phyloP scores from a whole-genome alignment of 1,140 invertebrate species.

The Calosoma granatense region DNA sequence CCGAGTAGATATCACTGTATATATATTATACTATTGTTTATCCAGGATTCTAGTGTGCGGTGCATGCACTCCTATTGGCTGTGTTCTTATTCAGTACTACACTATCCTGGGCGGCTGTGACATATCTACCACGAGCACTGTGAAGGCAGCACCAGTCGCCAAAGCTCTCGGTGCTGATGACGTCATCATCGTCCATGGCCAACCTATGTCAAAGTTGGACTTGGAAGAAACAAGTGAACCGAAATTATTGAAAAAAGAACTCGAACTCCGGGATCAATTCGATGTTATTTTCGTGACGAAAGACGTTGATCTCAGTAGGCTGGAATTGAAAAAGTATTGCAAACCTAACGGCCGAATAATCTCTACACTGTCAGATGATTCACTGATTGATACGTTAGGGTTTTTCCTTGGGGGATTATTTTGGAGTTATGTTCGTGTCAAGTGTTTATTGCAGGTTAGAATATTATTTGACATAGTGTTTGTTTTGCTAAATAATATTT shows the following conservation, averaged over 20 bases:
- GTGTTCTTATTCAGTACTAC: constrained; percentile 59
- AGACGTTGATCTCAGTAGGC: constrained; percentile 16
- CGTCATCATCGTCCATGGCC: constrained; percentile 38
- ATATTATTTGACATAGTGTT: constrained; percentile 11
- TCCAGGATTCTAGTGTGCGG: constrained; percentile 57
- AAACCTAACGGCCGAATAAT: constrained; percentile 17
- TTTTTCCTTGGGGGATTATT: constrained; percentile 40
- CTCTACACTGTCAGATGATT: constrained; percentile 31
- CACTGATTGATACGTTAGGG: constrained; percentile 46
- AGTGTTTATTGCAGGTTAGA: constrained; percentile 35
- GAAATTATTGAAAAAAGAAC: constrained; percentile 23
- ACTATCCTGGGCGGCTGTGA: constrained; percentile 51
- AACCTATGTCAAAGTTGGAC: constrained; percentile 9
- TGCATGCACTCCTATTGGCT: constrained; percentile 58
- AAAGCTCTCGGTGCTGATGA: constrained; percentile 46
- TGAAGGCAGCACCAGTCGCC: constrained; percentile 40
- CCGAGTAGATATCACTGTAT: neutral
- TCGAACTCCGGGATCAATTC: constrained; percentile 30
- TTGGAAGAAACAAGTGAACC: constrained; percentile 13
- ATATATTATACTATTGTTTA: constrained; percentile 19
- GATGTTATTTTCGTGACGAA: constrained; percentile 34
- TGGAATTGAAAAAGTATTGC: constrained; percentile 22
- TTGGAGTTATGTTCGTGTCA: constrained; percentile 36
- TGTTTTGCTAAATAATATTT: constrained; percentile 11
- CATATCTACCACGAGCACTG: constrained; percentile 44